Evolutionary conservation across 2,113 vertebrate genomes (phyloP).

Genomic region (Zingel zingel): DNA sequence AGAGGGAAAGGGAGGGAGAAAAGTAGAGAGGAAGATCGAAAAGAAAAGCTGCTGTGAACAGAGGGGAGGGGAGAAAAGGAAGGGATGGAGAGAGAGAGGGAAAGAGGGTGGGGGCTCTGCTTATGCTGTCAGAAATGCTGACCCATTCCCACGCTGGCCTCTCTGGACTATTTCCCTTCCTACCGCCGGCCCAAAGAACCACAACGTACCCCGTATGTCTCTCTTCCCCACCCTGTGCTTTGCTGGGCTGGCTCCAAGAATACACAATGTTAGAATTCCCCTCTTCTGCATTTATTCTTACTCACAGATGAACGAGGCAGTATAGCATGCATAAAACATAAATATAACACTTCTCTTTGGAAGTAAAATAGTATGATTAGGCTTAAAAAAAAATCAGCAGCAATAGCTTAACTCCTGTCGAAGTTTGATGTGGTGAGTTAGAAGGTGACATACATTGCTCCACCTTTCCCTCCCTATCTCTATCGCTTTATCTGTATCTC

Average conservation of each 20-base stretch:
- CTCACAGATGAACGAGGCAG: constrained; percentile 15
- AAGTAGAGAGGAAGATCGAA: constrained; percentile 32
- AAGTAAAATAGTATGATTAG: neutral
- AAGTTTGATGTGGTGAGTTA: constrained; percentile 14
- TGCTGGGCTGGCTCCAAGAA: constrained; percentile 50
- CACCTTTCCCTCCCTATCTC: constrained; percentile 1
- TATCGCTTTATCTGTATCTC: neutral
- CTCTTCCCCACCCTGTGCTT: constrained; percentile 43
- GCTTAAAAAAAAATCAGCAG: neutral
- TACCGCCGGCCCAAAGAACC: constrained; percentile 58
- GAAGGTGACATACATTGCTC: constrained; percentile 10
- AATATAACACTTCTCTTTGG: neutral
- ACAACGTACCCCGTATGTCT: constrained; percentile 46
- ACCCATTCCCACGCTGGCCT: constrained; percentile 85
- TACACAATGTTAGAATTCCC: constrained; percentile 46
- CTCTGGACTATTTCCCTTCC: constrained; percentile 69
- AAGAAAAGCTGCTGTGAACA: constrained; percentile 54
- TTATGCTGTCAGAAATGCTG: constrained; percentile 77
- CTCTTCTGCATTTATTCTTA: constrained; percentile 31
- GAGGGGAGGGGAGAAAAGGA: constrained; percentile 44
- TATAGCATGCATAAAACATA: constrained; percentile 13
- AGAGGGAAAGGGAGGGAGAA: constrained; percentile 35
- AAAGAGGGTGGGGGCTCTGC: constrained; percentile 57
- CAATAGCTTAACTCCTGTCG: neutral
- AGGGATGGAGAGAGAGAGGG: constrained; percentile 30